A percentile compares a stretch with the other conserved stretches of the same genome.
Conservation (phyloP, 2,888 invertebrate species). For the Rhagophthalmus giganteus region DNA sequence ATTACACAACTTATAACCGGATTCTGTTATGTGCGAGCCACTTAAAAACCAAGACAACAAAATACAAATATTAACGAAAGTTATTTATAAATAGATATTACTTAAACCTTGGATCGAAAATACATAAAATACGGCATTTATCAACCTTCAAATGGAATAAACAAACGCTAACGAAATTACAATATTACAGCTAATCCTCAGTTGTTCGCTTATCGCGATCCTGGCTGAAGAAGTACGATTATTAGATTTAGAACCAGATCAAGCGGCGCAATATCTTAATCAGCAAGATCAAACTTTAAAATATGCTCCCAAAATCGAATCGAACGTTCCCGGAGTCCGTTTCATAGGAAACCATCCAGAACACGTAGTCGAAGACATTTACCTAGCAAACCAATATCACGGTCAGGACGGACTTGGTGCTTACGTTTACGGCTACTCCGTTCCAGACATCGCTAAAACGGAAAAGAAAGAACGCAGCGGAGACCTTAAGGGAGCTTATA, state of each 20-base stretch:
- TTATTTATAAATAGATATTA: too few relatives aligned
- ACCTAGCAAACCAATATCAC: conserved; percentile 71
- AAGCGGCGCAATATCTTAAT: conserved; percentile 57
- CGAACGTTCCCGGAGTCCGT: conserved; percentile 57
- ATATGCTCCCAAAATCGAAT: conserved; percentile 61
- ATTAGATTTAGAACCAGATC: conserved; percentile 59
- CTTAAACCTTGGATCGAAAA: too few relatives aligned
- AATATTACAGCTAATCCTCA: conserved; percentile 14
- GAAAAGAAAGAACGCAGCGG: conserved; percentile 73
- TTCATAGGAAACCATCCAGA: conserved; percentile 58
- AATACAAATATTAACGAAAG: too few relatives aligned
- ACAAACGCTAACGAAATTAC: neutral
- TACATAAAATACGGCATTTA: too few relatives aligned
- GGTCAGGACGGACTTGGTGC: conserved; percentile 68
- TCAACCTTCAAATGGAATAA: neutral
- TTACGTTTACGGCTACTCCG: conserved; percentile 72
- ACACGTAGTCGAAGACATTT: conserved; percentile 71
- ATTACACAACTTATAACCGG: neutral
- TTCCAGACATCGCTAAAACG: conserved; percentile 73
- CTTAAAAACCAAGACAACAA: too few relatives aligned
- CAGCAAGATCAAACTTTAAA: conserved; percentile 53
- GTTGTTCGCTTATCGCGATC: conserved; percentile 3
- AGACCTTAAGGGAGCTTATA: conserved; percentile 71
- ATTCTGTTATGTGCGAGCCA: too few relatives aligned
- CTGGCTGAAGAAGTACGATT: conserved; percentile 57